Conservation (phyloP, 1,140 invertebrate genomes). For the Drosophila nikananu region DNA sequence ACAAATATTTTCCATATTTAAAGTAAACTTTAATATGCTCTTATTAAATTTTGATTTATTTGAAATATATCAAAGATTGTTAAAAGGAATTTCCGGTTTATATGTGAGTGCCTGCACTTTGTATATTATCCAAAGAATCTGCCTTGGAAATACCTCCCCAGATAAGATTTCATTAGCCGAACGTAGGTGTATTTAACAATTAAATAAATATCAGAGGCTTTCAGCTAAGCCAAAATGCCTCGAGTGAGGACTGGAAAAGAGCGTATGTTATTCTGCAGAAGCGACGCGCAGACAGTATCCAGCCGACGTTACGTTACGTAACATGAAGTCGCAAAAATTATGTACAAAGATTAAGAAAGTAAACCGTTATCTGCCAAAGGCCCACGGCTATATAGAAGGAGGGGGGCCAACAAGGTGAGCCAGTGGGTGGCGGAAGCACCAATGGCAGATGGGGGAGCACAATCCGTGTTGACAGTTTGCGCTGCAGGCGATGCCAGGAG, state of each 20-base stretch:
- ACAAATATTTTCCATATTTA: not conserved
- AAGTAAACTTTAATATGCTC: not conserved
- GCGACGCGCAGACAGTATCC: constrained; percentile 19
- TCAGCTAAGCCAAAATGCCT: constrained; percentile 21
- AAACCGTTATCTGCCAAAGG: constrained; percentile 70
- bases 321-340: constrained; percentile 74
- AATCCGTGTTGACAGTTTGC: constrained; percentile 69
- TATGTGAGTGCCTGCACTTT: not conserved
- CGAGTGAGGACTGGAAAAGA: constrained; percentile 1
- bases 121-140: not conserved
- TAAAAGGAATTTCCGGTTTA: not conserved
- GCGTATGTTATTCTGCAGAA: constrained; percentile 24
- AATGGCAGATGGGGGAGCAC: constrained; percentile 1
- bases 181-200: constrained; percentile 31
- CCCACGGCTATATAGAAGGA: constrained; percentile 30
- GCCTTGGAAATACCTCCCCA: not conserved
- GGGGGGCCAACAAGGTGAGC: constrained; percentile 7
- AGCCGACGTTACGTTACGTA: constrained; percentile 50
- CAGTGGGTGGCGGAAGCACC: not conserved
- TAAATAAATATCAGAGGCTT: constrained; percentile 22
- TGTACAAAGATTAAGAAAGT: constrained; percentile 81
- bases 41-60: not conserved
- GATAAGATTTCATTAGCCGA: constrained; percentile 10
- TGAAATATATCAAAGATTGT: not conserved
- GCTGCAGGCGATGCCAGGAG: constrained; percentile 42